Conservation (phyloP, 2,113 vertebrate species). For the Lutjanus erythropterus region DNA sequence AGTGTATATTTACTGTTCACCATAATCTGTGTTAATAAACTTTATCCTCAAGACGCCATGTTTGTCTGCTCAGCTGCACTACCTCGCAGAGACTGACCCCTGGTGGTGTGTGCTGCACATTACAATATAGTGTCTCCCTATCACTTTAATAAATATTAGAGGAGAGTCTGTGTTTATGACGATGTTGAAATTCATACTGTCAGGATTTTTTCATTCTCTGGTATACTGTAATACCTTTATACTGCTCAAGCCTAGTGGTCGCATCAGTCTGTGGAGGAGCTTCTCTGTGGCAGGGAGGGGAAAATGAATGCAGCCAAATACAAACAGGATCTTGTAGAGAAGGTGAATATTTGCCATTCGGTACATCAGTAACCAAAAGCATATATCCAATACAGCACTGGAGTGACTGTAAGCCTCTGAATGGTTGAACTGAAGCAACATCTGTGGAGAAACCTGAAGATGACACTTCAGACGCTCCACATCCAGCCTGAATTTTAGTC, state of each 20-base stretch:
- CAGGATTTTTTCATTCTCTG: no score
- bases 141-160: no score
- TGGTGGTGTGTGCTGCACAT: no score
- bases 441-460: not conserved
- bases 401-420: not conserved
- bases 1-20: not conserved
- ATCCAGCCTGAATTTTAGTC: not conserved
- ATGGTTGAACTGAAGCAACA: conserved; percentile 2
- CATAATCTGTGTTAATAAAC: not conserved
- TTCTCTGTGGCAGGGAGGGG: not conserved
- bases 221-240: no score
- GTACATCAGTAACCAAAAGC: not conserved
- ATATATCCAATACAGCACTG: not conserved
- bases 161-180: no score
- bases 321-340: not conserved
- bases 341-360: not conserved
- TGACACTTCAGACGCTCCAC: not conserved
- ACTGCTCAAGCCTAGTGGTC: no score
- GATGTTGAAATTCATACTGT: no score
- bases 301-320: not conserved
- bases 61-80: no score
- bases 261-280: no score
- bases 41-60: no score
- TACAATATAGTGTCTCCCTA: no score
- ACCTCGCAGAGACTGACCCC: no score